Conservation (phyloP, 2,797 vertebrate genomes). For the Sebastes matsubarae region DNA sequence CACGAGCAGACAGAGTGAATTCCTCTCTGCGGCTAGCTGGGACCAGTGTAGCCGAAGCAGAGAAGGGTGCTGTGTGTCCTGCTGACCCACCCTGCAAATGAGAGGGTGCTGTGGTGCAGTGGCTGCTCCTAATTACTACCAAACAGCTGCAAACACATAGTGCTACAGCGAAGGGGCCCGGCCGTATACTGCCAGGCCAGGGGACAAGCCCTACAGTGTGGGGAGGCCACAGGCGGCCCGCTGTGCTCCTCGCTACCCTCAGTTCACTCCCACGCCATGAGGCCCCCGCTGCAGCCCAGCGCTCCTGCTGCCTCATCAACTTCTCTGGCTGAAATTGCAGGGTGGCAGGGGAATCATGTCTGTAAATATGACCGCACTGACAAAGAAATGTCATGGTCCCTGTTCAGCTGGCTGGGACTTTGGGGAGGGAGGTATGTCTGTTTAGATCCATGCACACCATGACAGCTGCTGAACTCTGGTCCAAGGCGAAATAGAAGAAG, state of each 20-base stretch:
- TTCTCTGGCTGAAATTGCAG: conserved; percentile 82
- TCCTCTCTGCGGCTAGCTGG: conserved; percentile 74
- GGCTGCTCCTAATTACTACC: conserved; percentile 84
- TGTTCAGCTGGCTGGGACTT: conserved; percentile 69
- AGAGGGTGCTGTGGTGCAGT: conserved; percentile 82
- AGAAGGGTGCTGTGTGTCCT: conserved; percentile 79
- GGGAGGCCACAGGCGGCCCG: conserved; percentile 69
- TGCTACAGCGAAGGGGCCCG: conserved; percentile 61
- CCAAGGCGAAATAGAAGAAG: conserved; percentile 31
- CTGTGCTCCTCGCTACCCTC: conserved; percentile 67
- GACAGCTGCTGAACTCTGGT: conserved; percentile 66
- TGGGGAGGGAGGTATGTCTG: conserved; percentile 72
- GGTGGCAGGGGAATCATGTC: conserved; percentile 78
- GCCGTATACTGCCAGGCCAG: conserved; percentile 56
- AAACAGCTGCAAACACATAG: conserved; percentile 81
- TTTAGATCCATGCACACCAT: conserved; percentile 65
- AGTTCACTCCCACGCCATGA: conserved; percentile 73
- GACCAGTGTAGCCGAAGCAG: conserved; percentile 65
- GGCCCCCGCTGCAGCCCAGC: conserved; percentile 57
- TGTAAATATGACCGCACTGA: conserved; percentile 80
- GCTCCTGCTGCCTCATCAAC: conserved; percentile 83
- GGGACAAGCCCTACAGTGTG: conserved; percentile 77
- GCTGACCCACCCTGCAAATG: conserved; percentile 86
- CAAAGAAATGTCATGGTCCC: conserved; percentile 80
- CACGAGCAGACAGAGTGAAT: conserved; percentile 75